These are phyloP conservation scores for Clarias gariepinus DNA, from an alignment of 2,113 vertebrate species.

Conservation along the genomic window DNA sequence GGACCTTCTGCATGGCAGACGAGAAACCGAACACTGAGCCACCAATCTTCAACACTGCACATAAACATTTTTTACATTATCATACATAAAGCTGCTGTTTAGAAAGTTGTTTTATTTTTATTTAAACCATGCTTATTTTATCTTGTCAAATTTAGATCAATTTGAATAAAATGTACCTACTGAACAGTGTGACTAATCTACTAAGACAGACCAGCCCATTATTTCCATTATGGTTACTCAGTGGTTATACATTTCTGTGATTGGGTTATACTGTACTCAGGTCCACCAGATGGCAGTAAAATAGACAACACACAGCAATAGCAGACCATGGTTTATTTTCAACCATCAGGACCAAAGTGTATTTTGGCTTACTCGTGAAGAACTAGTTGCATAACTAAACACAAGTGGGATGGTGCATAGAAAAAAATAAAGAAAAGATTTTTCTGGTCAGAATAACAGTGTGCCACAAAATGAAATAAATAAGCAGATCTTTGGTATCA, in stretches of 20 bases:
- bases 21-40: too few relatives aligned
- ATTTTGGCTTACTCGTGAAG: constrained; percentile 5
- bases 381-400: constrained; percentile 28
- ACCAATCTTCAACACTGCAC: background rate
- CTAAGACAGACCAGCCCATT: background rate
- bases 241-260: background rate
- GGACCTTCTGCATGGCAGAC: too few relatives aligned
- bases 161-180: background rate
- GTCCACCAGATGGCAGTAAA: constrained; percentile 24
- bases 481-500: constrained; percentile 30
- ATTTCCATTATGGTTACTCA: too few relatives aligned
- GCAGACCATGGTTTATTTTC: constrained; percentile 33
- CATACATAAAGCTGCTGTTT: background rate
- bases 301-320: background rate
- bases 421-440: background rate
- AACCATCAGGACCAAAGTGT: background rate
- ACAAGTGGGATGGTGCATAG: background rate
- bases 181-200: background rate
- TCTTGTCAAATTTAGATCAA: constrained; percentile 4
- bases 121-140: background rate
- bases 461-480: background rate
- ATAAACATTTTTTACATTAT: background rate
- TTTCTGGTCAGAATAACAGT: background rate
- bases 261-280: background rate
- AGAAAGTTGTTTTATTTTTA: background rate